phyloP scores from a whole-genome alignment of 2,888 invertebrate species.

The Ennomos erosarius region DNA sequence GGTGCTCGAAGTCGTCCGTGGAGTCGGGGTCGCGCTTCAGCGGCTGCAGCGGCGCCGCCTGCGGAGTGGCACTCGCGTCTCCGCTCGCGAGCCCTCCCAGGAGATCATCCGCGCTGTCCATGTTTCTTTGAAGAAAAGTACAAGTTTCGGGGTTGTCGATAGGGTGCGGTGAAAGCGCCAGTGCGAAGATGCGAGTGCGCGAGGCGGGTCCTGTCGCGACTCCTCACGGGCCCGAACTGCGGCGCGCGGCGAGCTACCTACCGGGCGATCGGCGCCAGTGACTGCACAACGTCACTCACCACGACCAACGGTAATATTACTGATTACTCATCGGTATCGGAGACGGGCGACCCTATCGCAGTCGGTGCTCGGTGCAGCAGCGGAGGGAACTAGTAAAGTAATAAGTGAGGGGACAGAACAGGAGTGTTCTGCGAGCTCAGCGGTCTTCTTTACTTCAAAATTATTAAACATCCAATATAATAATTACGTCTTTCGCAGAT shows the following conservation, averaged over 20 bases:
- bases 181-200: conserved; percentile 51
- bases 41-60: conserved; percentile 35
- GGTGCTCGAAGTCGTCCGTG: conserved; percentile 90
- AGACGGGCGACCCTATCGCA: conserved; percentile 52
- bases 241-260: conserved; percentile 47
- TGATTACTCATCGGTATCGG: conserved; percentile 68
- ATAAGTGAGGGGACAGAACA: too few relatives aligned
- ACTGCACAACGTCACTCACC: conserved; percentile 77
- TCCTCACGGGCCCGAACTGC: conserved; percentile 74
- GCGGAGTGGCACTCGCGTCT: conserved; percentile 47
- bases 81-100: conserved; percentile 70
- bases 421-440: too few relatives aligned
- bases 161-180: conserved; percentile 60
- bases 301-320: conserved; percentile 72
- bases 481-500: background rate
- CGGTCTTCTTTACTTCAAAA: conserved; percentile 28
- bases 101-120: conserved; percentile 71
- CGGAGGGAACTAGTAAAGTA: too few relatives aligned
- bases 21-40: conserved; percentile 88
- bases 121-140: conserved; percentile 52
- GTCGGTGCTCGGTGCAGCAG: too few relatives aligned
- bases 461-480: conserved; percentile 5
- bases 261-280: conserved; percentile 50
- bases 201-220: conserved; percentile 70
- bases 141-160: conserved; percentile 58